These are phyloP conservation scores for Argya squamiceps DNA, from an alignment of 2,797 vertebrate genomes.

Conservation along the genomic window DNA sequence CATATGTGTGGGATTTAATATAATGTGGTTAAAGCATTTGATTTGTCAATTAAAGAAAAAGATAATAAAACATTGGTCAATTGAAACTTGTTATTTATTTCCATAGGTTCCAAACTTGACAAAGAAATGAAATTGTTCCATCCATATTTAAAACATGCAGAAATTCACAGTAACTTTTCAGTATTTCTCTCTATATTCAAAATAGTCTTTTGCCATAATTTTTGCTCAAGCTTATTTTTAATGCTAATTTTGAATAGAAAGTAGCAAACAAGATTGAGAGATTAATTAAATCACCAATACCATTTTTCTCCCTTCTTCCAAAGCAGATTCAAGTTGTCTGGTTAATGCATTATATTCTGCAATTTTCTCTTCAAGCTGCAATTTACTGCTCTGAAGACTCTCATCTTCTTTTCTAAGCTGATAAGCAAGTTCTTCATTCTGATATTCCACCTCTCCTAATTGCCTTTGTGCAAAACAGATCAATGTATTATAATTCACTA, in stretches of 20 bases:
- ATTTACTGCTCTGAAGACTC: constrained; percentile 74
- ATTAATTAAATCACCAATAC: constrained; percentile 59
- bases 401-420: constrained; percentile 82
- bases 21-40: background rate
- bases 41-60: background rate
- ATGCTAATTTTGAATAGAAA: background rate
- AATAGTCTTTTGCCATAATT: background rate
- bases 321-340: constrained; percentile 82
- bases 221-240: background rate
- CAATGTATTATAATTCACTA: background rate
- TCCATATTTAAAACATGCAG: background rate
- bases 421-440: constrained; percentile 83
- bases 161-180: background rate
- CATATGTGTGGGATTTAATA: background rate
- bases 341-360: constrained; percentile 77
- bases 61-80: background rate
- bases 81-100: background rate
- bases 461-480: constrained; percentile 73
- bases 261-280: background rate
- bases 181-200: background rate
- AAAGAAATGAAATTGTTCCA: background rate
- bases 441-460: constrained; percentile 78
- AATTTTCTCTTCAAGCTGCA: constrained; percentile 82
- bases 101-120: background rate
- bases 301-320: constrained; percentile 84